Conservation (phyloP, 2,888 invertebrate species). For the Prionchulus punctatus region DNA sequence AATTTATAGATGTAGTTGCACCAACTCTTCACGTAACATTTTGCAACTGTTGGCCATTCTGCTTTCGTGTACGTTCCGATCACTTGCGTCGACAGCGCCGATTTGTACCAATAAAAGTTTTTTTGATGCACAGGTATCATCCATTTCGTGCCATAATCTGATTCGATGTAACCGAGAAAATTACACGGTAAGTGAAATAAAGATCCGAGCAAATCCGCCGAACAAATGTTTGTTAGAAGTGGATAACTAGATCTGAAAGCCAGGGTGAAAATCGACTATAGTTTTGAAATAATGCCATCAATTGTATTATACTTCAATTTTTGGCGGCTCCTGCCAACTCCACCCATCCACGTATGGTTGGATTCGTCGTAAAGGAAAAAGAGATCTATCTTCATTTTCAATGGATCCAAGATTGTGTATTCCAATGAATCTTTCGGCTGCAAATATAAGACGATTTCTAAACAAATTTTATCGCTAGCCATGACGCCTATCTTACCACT, state of each 20-base stretch:
- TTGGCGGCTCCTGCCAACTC: not conserved
- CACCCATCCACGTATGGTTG: constrained; percentile 1
- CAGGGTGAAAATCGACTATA: not conserved
- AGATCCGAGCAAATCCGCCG: not conserved
- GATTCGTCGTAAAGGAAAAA: constrained; percentile 3
- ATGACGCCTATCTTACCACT: constrained; percentile 5
- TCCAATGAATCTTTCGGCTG: constrained; percentile 10
- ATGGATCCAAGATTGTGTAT: not conserved
- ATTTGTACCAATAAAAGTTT: no score
- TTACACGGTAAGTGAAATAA: constrained; percentile 8
- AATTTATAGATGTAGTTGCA: no score
- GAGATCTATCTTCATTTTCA: not conserved
- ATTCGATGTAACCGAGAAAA: no score
- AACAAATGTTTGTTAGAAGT: not conserved
- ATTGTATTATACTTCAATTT: constrained; percentile 1
- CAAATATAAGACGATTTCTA: not conserved
- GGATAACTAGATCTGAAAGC: constrained; percentile 7
- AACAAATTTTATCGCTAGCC: not conserved
- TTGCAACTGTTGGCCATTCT: no score
- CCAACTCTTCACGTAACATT: no score
- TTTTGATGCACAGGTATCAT: no score
- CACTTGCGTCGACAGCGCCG: no score
- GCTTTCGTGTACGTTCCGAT: no score
- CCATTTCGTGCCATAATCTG: no score
- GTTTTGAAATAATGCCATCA: not conserved